These are phyloP conservation scores for Sinonovacula constricta DNA, from an alignment of 1,140 invertebrate species.

Conservation along the genomic window DNA sequence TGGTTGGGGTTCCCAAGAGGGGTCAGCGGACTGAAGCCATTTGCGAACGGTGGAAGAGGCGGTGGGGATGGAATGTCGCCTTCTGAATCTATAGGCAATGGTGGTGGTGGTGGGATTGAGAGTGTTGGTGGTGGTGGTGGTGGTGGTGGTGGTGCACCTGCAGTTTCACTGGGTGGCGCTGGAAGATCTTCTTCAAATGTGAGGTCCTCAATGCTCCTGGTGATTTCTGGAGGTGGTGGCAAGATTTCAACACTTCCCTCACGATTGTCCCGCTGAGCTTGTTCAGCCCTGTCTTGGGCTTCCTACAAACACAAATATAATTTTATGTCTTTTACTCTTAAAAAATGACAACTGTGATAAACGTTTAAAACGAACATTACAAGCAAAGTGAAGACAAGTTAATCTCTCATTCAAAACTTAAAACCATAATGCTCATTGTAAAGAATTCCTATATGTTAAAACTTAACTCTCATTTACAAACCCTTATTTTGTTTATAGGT, in stretches of 20 bases:
- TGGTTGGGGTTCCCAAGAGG: slow-evolving; percentile 2
- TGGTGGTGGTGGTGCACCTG: slow-evolving; percentile 21
- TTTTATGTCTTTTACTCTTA: too few relatives aligned
- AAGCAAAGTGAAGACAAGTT: too few relatives aligned
- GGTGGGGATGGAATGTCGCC: slow-evolving; percentile 40
- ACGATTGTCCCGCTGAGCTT: neutral
- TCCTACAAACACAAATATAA: slow-evolving; percentile 39
- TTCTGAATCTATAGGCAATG: slow-evolving; percentile 46
- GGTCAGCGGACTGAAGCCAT: slow-evolving; percentile 14
- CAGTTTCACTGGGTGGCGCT: slow-evolving; percentile 42
- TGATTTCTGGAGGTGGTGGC: slow-evolving; percentile 52
- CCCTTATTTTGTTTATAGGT: too few relatives aligned
- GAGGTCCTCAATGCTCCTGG: slow-evolving; percentile 42
- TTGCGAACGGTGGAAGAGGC: slow-evolving; percentile 46
- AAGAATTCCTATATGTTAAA: too few relatives aligned
- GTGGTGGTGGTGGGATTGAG: slow-evolving; percentile 44
- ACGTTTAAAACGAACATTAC: too few relatives aligned
- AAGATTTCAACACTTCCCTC: slow-evolving; percentile 42
- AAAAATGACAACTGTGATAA: too few relatives aligned
- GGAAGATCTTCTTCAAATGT: slow-evolving; percentile 34
- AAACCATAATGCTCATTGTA: too few relatives aligned
- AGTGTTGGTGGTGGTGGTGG: slow-evolving; percentile 55
- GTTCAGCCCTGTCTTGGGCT: slow-evolving; percentile 30
- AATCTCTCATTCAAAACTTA: too few relatives aligned
- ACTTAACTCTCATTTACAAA: too few relatives aligned